Conservation (phyloP, 1,140 invertebrate genomes). For the Triops cancriformis region DNA sequence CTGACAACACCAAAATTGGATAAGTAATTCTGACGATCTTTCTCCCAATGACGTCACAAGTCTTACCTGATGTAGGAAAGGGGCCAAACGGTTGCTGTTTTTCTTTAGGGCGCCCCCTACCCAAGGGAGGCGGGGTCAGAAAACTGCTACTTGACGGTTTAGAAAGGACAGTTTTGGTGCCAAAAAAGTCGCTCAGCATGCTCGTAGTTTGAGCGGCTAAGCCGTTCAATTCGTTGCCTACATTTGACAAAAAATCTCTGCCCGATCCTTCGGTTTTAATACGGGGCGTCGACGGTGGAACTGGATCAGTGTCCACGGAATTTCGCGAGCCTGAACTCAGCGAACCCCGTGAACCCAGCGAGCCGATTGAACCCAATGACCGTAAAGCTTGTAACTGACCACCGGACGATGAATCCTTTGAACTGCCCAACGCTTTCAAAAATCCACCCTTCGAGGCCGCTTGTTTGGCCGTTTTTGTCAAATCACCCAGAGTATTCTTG, state of each 20-base stretch:
- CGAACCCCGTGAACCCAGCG: constrained; percentile 24
- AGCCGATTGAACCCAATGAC: constrained; percentile 26
- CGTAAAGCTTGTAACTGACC: background rate
- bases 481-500: constrained; percentile 74
- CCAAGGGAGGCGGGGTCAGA: background rate
- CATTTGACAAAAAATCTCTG: constrained; percentile 78
- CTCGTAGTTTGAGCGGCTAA: constrained; percentile 79
- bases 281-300: constrained; percentile 20
- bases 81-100: constrained; percentile 49
- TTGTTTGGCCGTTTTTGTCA: constrained; percentile 85
- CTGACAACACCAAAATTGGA: constrained; percentile 34
- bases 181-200: constrained; percentile 85
- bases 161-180: constrained; percentile 43
- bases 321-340: constrained; percentile 26
- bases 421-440: constrained; percentile 47
- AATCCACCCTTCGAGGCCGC: constrained; percentile 74
- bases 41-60: background rate
- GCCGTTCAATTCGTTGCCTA: constrained; percentile 79
- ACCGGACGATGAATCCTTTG: constrained; percentile 23
- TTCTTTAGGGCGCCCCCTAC: constrained; percentile 41
- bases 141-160: background rate
- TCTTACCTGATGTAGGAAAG: constrained; percentile 43
- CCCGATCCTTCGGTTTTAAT: constrained; percentile 37
- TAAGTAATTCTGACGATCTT: constrained; percentile 34
- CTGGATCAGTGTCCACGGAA: constrained; percentile 30